Evolutionary conservation across 1,140 invertebrate genomes (phyloP).

Genomic region (Venustaconcha ellipsiformis): DNA sequence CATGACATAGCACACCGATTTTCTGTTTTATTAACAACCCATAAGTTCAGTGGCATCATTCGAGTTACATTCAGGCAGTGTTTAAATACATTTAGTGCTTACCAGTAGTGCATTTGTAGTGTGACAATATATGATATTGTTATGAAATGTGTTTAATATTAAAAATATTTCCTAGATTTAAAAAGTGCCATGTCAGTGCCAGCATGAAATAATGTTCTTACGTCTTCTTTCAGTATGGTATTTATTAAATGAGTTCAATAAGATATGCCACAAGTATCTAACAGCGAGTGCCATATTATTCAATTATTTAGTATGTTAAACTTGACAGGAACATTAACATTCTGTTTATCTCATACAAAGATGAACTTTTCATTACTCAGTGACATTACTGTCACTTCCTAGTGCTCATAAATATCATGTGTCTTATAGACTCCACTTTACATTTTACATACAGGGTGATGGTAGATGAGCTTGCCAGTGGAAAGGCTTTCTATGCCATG

Average conservation of each 20-base stretch:
- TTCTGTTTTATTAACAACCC: too few relatives aligned
- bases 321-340: background rate
- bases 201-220: background rate
- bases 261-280: too few relatives aligned
- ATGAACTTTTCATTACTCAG: too few relatives aligned
- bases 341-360: too few relatives aligned
- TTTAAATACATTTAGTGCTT: too few relatives aligned
- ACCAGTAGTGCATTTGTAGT: too few relatives aligned
- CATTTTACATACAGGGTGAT: constrained; percentile 77
- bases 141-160: too few relatives aligned
- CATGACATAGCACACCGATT: too few relatives aligned
- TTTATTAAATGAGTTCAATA: background rate
- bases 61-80: too few relatives aligned
- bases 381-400: background rate
- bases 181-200: background rate
- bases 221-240: background rate
- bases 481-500: constrained; percentile 83
- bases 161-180: background rate
- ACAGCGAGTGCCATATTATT: too few relatives aligned
- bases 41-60: too few relatives aligned
- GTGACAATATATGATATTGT: too few relatives aligned
- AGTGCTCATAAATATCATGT: background rate
- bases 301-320: background rate
- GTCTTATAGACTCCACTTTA: background rate
- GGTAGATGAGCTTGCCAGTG: constrained; percentile 88